Conservation (phyloP, 2,797 vertebrate genomes). For the Atherinosoma microstoma region DNA sequence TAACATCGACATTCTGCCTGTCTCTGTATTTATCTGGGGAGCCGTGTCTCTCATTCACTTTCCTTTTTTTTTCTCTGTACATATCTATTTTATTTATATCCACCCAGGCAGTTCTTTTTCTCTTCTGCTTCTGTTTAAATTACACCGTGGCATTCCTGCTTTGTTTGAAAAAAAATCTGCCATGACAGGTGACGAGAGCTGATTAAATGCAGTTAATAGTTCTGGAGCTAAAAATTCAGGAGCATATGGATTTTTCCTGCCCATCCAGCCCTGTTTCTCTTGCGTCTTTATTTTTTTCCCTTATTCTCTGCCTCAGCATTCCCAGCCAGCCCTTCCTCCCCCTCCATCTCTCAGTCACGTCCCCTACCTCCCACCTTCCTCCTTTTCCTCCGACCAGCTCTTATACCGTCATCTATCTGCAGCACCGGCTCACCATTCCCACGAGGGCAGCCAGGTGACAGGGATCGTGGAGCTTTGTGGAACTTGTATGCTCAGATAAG, state of each 20-base stretch:
- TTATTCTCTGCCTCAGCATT: conserved; percentile 20
- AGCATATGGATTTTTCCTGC: conserved; percentile 15
- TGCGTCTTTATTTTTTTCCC: conserved; percentile 13
- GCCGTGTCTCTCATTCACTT: conserved; percentile 41
- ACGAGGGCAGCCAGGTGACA: conserved; percentile 64
- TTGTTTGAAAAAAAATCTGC: conserved; percentile 38
- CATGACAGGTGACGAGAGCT: conserved; percentile 22
- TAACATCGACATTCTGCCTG: conserved; percentile 65
- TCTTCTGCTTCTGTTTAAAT: conserved; percentile 5
- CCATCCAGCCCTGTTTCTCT: conserved; percentile 17
- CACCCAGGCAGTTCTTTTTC: conserved; percentile 18
- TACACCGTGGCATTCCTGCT: background rate
- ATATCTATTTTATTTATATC: conserved; percentile 18
- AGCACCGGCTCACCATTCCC: conserved; percentile 70
- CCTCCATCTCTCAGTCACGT: conserved; percentile 26
- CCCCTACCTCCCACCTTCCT: conserved; percentile 21
- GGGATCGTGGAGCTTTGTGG: conserved; percentile 74
- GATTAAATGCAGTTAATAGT: conserved; percentile 36
- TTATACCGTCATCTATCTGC: conserved; percentile 53
- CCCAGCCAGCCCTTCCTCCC: conserved; percentile 5
- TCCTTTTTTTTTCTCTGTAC: background rate
- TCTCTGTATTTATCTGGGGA: conserved; percentile 67
- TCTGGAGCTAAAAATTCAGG: conserved; percentile 4
- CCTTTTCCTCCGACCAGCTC: conserved; percentile 20
- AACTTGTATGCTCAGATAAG: conserved; percentile 83